These are phyloP conservation scores for Cheilosia pagana DNA, from an alignment of 2,888 invertebrate species.

Conservation along the genomic window DNA sequence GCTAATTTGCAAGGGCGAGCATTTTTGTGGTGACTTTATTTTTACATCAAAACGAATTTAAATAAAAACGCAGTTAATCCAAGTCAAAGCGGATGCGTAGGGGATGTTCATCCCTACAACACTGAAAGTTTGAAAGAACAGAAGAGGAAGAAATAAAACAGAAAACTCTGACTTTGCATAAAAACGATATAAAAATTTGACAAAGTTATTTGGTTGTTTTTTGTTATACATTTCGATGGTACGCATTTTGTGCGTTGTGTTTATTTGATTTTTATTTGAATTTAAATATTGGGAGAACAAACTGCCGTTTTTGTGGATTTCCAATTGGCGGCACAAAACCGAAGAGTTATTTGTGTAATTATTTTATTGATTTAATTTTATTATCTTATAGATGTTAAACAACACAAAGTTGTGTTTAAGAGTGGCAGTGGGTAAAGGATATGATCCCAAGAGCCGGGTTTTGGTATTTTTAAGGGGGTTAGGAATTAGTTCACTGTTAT, in stretches of 20 bases:
- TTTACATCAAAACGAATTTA: constrained; percentile 57
- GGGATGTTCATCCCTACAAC: constrained; percentile 35
- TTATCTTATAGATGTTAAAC: too few relatives aligned
- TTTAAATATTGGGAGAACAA: constrained; percentile 48
- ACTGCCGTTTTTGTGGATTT: constrained; percentile 10
- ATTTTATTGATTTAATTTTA: too few relatives aligned
- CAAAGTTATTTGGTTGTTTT: constrained; percentile 52
- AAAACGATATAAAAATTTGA: constrained; percentile 69
- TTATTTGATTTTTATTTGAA: constrained; percentile 63
- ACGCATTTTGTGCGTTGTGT: constrained; percentile 35
- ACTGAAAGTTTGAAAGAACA: constrained; percentile 35
- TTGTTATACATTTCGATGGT: not conserved
- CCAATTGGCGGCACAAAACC: constrained; percentile 20
- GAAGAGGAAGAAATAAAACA: constrained; percentile 40
- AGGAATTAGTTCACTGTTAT: too few relatives aligned
- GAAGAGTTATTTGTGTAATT: too few relatives aligned
- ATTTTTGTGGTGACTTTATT: constrained; percentile 56
- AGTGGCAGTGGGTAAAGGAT: too few relatives aligned
- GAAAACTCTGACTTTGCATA: constrained; percentile 67
- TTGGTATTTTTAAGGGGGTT: too few relatives aligned
- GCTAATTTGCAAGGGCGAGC: constrained; percentile 49
- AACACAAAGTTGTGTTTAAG: too few relatives aligned
- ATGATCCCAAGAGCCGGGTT: too few relatives aligned
- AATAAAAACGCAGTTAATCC: constrained; percentile 71
- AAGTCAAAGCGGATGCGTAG: constrained; percentile 15